Conservation (phyloP, 2,797 vertebrate species). For the Hapalemur alaotrensis region DNA sequence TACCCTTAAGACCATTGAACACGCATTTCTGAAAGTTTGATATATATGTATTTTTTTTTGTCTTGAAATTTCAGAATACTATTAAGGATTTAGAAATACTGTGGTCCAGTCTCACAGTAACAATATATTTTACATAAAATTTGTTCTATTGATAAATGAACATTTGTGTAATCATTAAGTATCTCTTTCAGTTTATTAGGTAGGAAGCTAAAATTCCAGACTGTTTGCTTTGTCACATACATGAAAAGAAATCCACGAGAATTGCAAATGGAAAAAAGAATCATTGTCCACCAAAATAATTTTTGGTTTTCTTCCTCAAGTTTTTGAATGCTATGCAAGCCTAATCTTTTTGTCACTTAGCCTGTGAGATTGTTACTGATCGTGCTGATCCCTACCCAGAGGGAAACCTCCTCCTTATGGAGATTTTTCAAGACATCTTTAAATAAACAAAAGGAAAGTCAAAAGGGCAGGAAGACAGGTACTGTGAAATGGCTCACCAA, state of each 20-base stretch:
- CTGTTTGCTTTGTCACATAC: neutral
- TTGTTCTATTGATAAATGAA: neutral
- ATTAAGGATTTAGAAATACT: neutral
- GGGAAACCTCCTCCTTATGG: neutral
- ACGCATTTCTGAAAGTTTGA: neutral
- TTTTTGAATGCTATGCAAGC: neutral
- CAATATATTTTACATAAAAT: neutral
- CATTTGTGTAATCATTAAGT: neutral
- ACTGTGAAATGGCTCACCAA: neutral
- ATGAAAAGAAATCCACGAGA: neutral
- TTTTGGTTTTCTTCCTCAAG: neutral
- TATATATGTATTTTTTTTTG: neutral
- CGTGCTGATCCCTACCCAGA: neutral
- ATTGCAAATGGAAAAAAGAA: neutral
- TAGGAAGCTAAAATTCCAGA: neutral
- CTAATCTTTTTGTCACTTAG: neutral
- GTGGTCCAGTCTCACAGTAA: neutral
- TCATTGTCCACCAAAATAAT: neutral
- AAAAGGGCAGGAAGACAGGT: neutral
- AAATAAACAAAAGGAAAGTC: slow-evolving; percentile 20
- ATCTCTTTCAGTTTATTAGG: neutral
- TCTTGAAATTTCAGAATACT: neutral
- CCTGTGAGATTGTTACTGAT: neutral
- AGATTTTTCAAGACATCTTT: neutral
- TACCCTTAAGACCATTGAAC: neutral